These are phyloP conservation scores for Halictus ligatus DNA, from an alignment of 2,888 invertebrate species.

Conservation along the genomic window DNA sequence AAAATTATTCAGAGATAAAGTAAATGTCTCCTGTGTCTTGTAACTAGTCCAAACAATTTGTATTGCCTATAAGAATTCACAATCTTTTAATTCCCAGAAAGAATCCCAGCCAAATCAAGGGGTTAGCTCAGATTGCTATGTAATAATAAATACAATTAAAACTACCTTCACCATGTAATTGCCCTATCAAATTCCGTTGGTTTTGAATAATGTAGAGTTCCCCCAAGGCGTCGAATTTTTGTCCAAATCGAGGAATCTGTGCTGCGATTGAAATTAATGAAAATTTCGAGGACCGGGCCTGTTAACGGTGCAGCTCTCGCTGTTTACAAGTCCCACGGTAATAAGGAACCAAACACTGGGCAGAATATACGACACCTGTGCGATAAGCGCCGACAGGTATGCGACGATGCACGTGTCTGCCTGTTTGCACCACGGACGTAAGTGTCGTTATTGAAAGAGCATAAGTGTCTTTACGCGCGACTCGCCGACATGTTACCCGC, in stretches of 20 bases:
- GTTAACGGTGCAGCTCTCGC: background rate
- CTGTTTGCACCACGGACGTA: slow-evolving; percentile 22
- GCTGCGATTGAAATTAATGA: background rate
- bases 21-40: too few species aligned
- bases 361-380: slow-evolving; percentile 62
- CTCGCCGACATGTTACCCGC: slow-evolving; percentile 16
- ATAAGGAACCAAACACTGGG: slow-evolving; percentile 43
- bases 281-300: background rate
- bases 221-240: too few species aligned
- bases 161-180: too few species aligned
- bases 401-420: slow-evolving; percentile 39
- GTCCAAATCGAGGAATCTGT: background rate
- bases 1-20: too few species aligned
- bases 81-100: too few species aligned
- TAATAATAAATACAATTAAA: too few species aligned
- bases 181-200: too few species aligned
- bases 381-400: slow-evolving; percentile 53
- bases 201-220: too few species aligned
- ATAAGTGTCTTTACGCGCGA: slow-evolving; percentile 29
- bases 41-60: too few species aligned
- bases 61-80: too few species aligned
- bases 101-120: too few species aligned
- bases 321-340: slow-evolving; percentile 48
- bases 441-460: slow-evolving; percentile 29
- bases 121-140: too few species aligned